Evolutionary conservation across 1,140 invertebrate species (phyloP).

Genomic region (Drosophila ohnishii): DNA sequence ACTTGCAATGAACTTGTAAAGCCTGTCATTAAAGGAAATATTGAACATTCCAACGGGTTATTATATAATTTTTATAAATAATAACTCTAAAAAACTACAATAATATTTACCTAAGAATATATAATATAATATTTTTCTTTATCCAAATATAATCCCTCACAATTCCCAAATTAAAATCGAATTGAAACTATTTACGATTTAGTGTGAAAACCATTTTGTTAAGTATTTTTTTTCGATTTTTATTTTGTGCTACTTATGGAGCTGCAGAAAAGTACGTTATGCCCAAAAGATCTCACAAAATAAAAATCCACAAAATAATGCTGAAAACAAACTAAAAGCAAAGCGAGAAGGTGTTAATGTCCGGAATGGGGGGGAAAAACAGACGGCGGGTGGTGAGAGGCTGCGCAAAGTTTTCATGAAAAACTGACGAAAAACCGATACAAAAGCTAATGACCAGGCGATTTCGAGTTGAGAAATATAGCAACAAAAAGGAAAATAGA

Average conservation of each 20-base stretch:
- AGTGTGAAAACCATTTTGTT: slow-evolving; percentile 1
- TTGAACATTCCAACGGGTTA: no score
- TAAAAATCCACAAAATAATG: slow-evolving; percentile 9
- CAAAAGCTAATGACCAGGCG: slow-evolving; percentile 18
- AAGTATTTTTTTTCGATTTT: not conserved
- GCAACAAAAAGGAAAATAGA: not conserved
- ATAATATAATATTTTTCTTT: not conserved
- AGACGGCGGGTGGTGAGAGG: slow-evolving; percentile 9
- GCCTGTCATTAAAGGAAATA: no score
- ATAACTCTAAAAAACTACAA: no score
- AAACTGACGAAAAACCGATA: slow-evolving; percentile 31
- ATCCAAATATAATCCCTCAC: not conserved
- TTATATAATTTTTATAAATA: no score
- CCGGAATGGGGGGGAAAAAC: slow-evolving; percentile 10
- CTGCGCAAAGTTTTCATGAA: slow-evolving; percentile 19
- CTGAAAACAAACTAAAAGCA: slow-evolving; percentile 3
- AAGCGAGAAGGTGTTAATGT: slow-evolving; percentile 35
- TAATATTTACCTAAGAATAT: no score
- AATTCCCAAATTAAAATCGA: slow-evolving; percentile 9
- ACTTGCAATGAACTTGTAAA: no score
- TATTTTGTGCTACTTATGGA: slow-evolving; percentile 4
- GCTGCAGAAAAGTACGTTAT: slow-evolving; percentile 4
- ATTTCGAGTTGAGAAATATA: slow-evolving; percentile 11
- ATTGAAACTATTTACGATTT: slow-evolving; percentile 33
- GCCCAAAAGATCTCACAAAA: slow-evolving; percentile 10